Conservation (phyloP, 1,140 invertebrate genomes). For the Panonychus citri region DNA sequence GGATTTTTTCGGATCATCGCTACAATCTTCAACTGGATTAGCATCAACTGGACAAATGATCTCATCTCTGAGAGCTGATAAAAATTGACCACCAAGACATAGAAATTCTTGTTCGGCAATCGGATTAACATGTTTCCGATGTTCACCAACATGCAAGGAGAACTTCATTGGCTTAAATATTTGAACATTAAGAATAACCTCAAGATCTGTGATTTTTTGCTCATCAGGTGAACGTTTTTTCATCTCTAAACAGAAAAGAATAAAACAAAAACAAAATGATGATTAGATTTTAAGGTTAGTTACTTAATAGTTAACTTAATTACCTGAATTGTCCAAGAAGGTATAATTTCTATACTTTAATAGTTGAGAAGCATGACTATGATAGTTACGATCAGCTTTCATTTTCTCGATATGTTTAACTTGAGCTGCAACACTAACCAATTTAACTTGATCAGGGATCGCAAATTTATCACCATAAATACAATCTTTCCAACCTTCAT, state of each 20-base stretch:
- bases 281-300: not conserved
- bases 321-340: not conserved
- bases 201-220: not conserved
- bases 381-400: not conserved
- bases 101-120: constrained; percentile 28
- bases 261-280: not conserved
- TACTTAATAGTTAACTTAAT: not conserved
- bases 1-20: constrained; percentile 28
- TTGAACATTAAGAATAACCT: constrained; percentile 11
- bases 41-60: constrained; percentile 42
- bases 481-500: not conserved
- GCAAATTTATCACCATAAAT: not conserved
- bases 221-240: not conserved
- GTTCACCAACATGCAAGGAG: not conserved
- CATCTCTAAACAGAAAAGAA: not conserved
- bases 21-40: constrained; percentile 33
- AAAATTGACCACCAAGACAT: constrained; percentile 34
- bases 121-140: not conserved
- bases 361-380: not conserved
- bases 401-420: not conserved
- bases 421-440: not conserved
- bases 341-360: not conserved
- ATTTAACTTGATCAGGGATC: not conserved
- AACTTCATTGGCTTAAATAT: constrained; percentile 9
- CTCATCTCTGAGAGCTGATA: constrained; percentile 38